phyloP scores from a whole-genome alignment of 2,888 invertebrate genomes.

The Iphiclides podalirius region DNA sequence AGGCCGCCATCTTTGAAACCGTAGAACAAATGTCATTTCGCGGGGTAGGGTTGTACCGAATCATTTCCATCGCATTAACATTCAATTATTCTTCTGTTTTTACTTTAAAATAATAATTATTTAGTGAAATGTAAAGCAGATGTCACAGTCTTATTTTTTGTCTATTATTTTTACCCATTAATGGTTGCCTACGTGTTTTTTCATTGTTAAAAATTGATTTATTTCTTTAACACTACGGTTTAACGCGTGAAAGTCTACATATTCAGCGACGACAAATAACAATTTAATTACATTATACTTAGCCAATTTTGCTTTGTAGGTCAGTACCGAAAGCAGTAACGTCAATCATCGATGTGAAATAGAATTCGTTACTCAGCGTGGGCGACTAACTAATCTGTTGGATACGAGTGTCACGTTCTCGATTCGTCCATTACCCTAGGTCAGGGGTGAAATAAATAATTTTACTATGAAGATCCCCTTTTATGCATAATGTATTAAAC shows the following conservation, averaged over 20 bases:
- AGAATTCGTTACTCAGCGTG: conserved; percentile 4
- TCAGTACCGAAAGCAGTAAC: conserved; percentile 8
- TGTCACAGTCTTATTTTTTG: too few relatives aligned
- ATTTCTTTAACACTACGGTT: background rate
- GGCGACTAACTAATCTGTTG: conserved; percentile 9
- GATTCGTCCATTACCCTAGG: background rate
- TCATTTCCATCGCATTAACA: background rate
- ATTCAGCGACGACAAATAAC: background rate
- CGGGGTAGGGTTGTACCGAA: conserved; percentile 4
- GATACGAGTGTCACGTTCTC: background rate
- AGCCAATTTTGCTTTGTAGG: conserved; percentile 8
- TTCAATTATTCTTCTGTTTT: background rate
- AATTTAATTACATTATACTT: background rate
- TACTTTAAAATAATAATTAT: background rate
- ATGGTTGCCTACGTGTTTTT: background rate
- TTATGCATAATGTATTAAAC: too few relatives aligned
- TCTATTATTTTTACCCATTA: background rate
- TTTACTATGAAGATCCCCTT: too few relatives aligned
- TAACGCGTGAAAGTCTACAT: too few relatives aligned
- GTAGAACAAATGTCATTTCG: conserved; percentile 42
- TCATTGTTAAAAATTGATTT: background rate
- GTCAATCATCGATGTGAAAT: conserved; percentile 12
- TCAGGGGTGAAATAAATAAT: too few relatives aligned
- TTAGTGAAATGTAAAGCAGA: too few relatives aligned
- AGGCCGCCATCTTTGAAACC: conserved; percentile 77